Evolutionary conservation across 30 jellyfish, hydroid and myxozoan genomes (phyloP).

Genomic region (Aurelia sp.): DNA sequence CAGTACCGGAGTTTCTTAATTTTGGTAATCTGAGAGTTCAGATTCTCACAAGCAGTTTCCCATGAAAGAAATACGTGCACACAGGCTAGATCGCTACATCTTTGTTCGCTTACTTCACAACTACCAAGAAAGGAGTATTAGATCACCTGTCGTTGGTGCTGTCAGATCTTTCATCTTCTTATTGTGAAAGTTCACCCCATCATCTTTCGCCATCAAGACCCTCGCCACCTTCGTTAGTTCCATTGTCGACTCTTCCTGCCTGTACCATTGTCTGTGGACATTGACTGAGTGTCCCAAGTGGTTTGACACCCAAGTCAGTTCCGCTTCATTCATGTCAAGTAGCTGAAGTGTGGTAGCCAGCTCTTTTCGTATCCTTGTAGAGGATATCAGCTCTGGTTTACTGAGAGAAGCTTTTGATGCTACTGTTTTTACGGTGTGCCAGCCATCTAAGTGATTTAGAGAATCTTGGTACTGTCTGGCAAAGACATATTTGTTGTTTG

Average conservation of each 20-base stretch:
- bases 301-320: slow-evolving; percentile 35
- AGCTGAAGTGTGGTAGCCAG: slow-evolving; percentile 41
- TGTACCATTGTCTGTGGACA: slow-evolving; percentile 44
- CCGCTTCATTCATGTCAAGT: slow-evolving; percentile 48
- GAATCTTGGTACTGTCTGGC: too few species aligned
- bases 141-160: too few species aligned
- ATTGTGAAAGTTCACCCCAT: slow-evolving; percentile 22
- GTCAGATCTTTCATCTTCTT: background rate
- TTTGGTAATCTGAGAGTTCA: too few species aligned
- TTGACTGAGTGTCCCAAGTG: slow-evolving; percentile 31
- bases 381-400: slow-evolving; percentile 41
- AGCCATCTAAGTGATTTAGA: too few species aligned
- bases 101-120: too few species aligned
- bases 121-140: too few species aligned
- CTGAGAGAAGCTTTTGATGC: slow-evolving; percentile 23
- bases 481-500: too few species aligned
- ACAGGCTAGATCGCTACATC: too few species aligned
- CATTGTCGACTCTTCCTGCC: background rate
- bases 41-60: too few species aligned
- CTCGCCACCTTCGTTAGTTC: slow-evolving; percentile 2
- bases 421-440: slow-evolving; percentile 9
- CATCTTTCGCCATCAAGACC: slow-evolving; percentile 34
- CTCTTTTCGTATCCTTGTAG: slow-evolving; percentile 46
- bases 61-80: too few species aligned
- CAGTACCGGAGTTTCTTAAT: too few species aligned